These are phyloP conservation scores for Ellobium chinense DNA, from an alignment of 2,888 invertebrate species.

Conservation along the genomic window DNA sequence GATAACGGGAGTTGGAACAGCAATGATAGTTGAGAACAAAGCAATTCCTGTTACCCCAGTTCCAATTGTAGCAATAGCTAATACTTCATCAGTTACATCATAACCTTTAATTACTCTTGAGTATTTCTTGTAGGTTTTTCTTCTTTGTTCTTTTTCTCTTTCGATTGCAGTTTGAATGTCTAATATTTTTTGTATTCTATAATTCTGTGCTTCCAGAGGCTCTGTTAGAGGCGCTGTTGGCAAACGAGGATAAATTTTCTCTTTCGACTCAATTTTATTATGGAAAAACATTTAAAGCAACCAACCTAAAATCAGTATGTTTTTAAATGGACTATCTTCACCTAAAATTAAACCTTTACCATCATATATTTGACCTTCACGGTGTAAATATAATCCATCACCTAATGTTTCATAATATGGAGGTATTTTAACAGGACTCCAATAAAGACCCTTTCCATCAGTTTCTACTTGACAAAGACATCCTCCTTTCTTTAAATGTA, in stretches of 20 bases:
- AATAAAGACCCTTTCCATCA: constrained; percentile 51
- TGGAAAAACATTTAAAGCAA: background rate
- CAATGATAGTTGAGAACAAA: no score
- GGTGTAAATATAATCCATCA: constrained; percentile 47
- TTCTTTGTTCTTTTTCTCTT: constrained; percentile 1
- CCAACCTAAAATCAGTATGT: constrained; percentile 17
- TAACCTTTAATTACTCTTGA: background rate
- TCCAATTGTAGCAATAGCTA: no score
- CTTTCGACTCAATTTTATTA: background rate
- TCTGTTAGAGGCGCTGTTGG: background rate
- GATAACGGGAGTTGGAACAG: no score
- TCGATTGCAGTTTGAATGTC: constrained; percentile 12
- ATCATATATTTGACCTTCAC: constrained; percentile 43
- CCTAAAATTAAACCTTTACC: constrained; percentile 41
- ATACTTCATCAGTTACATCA: background rate
- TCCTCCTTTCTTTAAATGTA: constrained; percentile 48
- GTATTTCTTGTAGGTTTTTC: background rate
- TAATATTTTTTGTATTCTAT: constrained; percentile 17
- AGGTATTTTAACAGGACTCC: no score
- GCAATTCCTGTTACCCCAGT: no score
- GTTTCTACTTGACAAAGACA: constrained; percentile 49
- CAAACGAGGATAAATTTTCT: background rate
- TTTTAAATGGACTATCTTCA: constrained; percentile 47
- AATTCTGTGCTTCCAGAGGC: background rate
- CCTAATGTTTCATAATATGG: constrained; percentile 45